Evolutionary conservation across 1,140 invertebrate genomes (phyloP), one percentile per base, ranked within the genome.

Genomic region (Microplitis mediator): DNA sequence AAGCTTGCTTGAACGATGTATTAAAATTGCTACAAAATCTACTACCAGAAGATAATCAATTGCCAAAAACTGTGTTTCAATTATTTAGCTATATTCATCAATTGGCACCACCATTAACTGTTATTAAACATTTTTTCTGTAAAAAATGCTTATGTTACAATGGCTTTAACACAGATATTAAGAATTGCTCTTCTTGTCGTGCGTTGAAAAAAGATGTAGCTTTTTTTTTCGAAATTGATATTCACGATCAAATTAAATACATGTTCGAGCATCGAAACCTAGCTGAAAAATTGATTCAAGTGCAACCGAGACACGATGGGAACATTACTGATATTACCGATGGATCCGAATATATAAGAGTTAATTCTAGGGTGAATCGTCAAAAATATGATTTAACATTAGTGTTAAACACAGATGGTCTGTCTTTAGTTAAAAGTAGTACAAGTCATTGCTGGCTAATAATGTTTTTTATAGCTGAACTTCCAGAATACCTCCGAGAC

Each of bases 401-500:
- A 13, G 72, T 78, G 4, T 23, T 78, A 6, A 76, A 56, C 68
- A 75, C 75, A 16, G 75, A 78, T 67, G 77, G 72, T 39, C 11
- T 74, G 32, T 51, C 58, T 50, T 61, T 76, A 32, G 51, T 67
- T 14, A 74, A 70, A 56, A 78, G 74, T 62, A 23, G 60, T 6
- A 74, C 68, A 39, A 71, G 56, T 67, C 36, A 74, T 62, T 74
- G 66, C 62, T 77, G 75, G 75, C 77, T 71, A 60, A 16, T 75
- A 23, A 74, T 69, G 69, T 76, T 75, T 69, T 50, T 63, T 9
- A 75, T 76, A 31, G 72, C 72, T 2, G 77, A 78, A 62, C 16
- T 77, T n/a, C n/a, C n/a, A n/a, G n/a, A n/a, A n/a, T n/a, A n/a
- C n/a, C n/a, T n/a, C n/a, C n/a, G n/a, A n/a, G n/a, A n/a, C n/a